These are phyloP conservation scores for Enteromius unitaeniatus DNA, from an alignment of 2,797 vertebrate genomes.

Conservation along the genomic window DNA sequence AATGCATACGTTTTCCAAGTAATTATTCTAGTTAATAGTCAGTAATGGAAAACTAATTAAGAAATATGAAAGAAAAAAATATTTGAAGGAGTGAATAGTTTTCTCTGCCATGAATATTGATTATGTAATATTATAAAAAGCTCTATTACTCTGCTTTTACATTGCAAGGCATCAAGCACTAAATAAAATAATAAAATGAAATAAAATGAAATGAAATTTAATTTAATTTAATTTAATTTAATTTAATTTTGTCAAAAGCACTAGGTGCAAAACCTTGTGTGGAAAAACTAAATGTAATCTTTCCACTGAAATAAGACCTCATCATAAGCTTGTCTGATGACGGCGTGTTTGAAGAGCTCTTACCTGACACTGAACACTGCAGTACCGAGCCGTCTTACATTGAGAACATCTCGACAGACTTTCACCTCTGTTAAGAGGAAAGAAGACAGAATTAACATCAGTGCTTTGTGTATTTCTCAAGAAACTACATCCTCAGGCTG, in stretches of 20 bases:
- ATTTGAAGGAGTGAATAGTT: not conserved
- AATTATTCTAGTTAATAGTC: not conserved
- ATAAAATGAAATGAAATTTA: not conserved
- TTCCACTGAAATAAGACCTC: not conserved
- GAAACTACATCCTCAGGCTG: not conserved
- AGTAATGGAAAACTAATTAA: not conserved
- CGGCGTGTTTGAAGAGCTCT: constrained; percentile 42
- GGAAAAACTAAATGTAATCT: not conserved
- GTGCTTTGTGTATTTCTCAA: constrained; percentile 12
- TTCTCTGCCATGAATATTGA: not conserved
- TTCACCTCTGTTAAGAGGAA: constrained; percentile 77
- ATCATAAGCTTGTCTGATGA: constrained; percentile 6
- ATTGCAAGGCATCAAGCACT: not conserved
- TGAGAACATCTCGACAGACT: constrained; percentile 88
- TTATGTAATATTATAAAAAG: not conserved
- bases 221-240: not conserved
- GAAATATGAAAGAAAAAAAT: not conserved
- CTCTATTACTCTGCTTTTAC: not conserved
- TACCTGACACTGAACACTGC: constrained; percentile 91
- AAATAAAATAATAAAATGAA: not conserved
- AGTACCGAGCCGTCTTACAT: constrained; percentile 90
- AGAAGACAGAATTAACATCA: constrained; percentile 35
- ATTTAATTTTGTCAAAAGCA: not conserved
- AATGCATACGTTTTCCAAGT: not conserved
- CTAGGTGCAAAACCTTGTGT: not conserved